A percentile compares a stretch with the other conserved stretches of the same genome.
Evolutionary conservation across 2,113 vertebrate species (phyloP).

Genomic region (Hippocampus mohnikei): DNA sequence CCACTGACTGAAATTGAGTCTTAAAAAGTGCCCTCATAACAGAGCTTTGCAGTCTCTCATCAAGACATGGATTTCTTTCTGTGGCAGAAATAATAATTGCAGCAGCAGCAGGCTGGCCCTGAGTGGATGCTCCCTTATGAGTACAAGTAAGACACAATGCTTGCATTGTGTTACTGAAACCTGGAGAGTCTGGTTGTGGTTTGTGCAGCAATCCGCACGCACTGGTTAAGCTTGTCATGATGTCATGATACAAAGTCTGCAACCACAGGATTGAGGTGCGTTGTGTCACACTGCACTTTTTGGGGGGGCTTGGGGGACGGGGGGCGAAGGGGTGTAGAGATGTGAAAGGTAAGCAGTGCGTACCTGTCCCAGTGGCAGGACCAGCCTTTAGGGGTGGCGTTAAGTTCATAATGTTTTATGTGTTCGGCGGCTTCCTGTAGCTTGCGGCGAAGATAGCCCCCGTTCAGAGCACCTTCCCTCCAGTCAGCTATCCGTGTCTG

Average conservation of each 20-base stretch:
- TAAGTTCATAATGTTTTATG: slow-evolving; percentile 99
- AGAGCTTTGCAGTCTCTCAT: slow-evolving; percentile 54
- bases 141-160: slow-evolving; percentile 44
- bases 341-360: slow-evolving; percentile 98
- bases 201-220: slow-evolving; percentile 58
- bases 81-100: slow-evolving; percentile 47
- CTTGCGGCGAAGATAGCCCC: slow-evolving; percentile 96
- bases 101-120: slow-evolving; percentile 64
- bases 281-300: slow-evolving; percentile 76
- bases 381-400: slow-evolving; percentile 99
- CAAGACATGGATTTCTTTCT: slow-evolving; percentile 50
- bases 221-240: slow-evolving; percentile 63
- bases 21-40: slow-evolving; percentile 46
- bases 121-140: slow-evolving; percentile 63
- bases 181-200: slow-evolving; percentile 59
- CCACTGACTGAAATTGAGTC: slow-evolving; percentile 64
- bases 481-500: slow-evolving; percentile 97
- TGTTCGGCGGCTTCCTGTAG: slow-evolving; percentile 97
- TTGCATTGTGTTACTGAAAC: slow-evolving; percentile 59
- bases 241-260: slow-evolving; percentile 68
- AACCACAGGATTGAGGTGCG: slow-evolving; percentile 48
- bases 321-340: slow-evolving; percentile 84
- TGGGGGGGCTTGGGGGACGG: slow-evolving; percentile 24
- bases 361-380: slow-evolving; percentile 99
- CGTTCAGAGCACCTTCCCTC: slow-evolving; percentile 96